A percentile compares a stretch with the other conserved stretches of the same genome.
phyloP scores from a whole-genome alignment of 1,140 invertebrate species.

The Drosophila sechellia region DNA sequence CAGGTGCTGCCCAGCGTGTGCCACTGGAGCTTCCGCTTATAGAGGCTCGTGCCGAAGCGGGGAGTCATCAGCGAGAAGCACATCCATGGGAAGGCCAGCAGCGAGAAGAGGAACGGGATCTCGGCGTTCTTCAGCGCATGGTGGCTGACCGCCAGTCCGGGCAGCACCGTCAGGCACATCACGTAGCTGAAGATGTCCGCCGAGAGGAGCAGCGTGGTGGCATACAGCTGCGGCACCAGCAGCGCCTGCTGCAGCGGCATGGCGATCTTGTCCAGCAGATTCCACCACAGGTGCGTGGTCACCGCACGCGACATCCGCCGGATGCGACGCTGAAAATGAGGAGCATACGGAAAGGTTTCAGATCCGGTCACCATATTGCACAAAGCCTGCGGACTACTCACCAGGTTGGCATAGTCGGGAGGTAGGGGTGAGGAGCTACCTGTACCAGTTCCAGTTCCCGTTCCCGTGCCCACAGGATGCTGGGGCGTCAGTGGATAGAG shows the following conservation, averaged over 20 bases:
- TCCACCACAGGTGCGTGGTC: constrained; percentile 72
- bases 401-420: constrained; percentile 61
- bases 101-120: constrained; percentile 82
- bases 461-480: constrained; percentile 4
- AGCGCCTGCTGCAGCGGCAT: constrained; percentile 75
- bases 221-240: constrained; percentile 74
- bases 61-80: constrained; percentile 84
- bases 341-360: not conserved
- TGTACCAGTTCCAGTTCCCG: constrained; percentile 29
- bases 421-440: constrained; percentile 63
- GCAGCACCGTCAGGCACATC: constrained; percentile 80
- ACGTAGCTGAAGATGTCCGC: constrained; percentile 82
- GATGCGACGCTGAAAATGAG: constrained; percentile 55
- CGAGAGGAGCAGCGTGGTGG: constrained; percentile 77
- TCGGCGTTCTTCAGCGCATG: constrained; percentile 80
- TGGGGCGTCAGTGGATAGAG: constrained; percentile 36
- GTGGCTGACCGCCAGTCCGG: constrained; percentile 73
- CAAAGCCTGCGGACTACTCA: constrained; percentile 29
- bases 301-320: constrained; percentile 72
- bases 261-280: constrained; percentile 76
- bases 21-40: constrained; percentile 79
- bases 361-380: not conserved
- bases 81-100: constrained; percentile 84
- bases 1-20: constrained; percentile 76
- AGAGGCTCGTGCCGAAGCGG: constrained; percentile 74